A percentile compares a stretch with the other conserved stretches of the same genome.
phyloP scores from a whole-genome alignment of 2,797 vertebrate genomes.

The Hozukius guyotensis region DNA sequence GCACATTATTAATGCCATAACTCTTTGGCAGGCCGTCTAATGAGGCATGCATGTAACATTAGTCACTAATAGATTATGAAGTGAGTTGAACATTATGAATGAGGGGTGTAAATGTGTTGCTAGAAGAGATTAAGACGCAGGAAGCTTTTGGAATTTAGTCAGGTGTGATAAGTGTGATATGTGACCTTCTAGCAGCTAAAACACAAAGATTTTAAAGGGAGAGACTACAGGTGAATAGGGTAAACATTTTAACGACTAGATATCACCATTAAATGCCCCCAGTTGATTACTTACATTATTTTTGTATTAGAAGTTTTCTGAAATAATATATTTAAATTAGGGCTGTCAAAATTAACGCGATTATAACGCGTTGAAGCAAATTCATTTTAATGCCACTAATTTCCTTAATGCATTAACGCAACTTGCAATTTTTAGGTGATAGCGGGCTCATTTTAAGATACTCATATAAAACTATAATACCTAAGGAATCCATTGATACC shows the following conservation, averaged over 20 bases:
- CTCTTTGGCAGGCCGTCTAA: not conserved
- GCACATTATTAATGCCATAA: not conserved
- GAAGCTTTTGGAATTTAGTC: conserved; percentile 4
- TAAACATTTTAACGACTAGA: not conserved
- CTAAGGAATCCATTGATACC: too few relatives aligned
- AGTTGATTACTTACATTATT: not conserved
- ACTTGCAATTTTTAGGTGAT: too few relatives aligned
- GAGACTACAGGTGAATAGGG: not conserved
- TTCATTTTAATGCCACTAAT: too few relatives aligned
- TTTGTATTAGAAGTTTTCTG: too few relatives aligned
- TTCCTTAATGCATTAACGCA: too few relatives aligned
- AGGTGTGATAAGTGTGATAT: not conserved
- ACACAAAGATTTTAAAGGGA: not conserved
- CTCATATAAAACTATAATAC: too few relatives aligned
- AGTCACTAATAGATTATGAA: conserved; percentile 22
- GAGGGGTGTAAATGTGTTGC: conserved; percentile 44
- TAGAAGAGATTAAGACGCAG: not conserved
- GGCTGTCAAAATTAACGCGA: too few relatives aligned
- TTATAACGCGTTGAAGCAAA: too few relatives aligned
- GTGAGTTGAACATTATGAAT: conserved; percentile 31
- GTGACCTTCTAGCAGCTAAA: conserved; percentile 10
- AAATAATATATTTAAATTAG: too few relatives aligned
- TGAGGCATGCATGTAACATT: not conserved
- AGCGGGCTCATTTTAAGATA: too few relatives aligned
- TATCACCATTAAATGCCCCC: not conserved